Evolutionary conservation across 92 coral and sea anemone species (phyloP), one percentile per base, ranked within the genome.

Genomic region (Actinostola sp.): DNA sequence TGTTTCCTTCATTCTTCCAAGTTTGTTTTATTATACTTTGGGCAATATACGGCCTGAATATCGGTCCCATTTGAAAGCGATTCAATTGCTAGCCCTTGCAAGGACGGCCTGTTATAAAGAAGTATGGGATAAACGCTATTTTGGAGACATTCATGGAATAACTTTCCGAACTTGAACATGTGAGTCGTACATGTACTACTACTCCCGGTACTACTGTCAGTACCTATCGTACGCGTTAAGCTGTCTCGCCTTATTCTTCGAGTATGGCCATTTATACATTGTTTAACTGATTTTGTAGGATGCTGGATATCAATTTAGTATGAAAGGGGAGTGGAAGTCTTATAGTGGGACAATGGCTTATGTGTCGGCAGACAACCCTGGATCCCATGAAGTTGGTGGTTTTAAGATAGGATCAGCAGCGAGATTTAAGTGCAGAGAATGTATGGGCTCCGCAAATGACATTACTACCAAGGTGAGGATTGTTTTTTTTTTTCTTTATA

Each of bases 331-430:
- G 3, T 8, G 13, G 58, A 57, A 50, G 20, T 29, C 71, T 1
- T 58, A 60, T 30, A 13, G 54, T 41, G 78, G 84, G 23, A 70
- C 84, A 14, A 70, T 79, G 11, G 79, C 79, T 9, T 79, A 79
- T 62, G 36, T 61, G n/a, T 79, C 78, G 2, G 84, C 79, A 14
- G 78, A 79, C 61, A 79, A 79, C 66, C 84, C 71, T 60, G 78
- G 78, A 9, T 79, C 84, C 1, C 84, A 79, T 12, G 78, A 71
- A 44, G 60, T 71, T 62, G 79, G 85, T 10, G 85, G 85, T 0
- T 80, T 61, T 29, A 80, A 80, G 65, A 62, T 71, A 42, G 85
- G 85, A 28, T 31, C 79, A 0, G 65, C 65, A 10, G 79, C 85
- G 15, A 60, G 72, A n/a, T 24, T 60, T 16, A 71, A 71, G 54